These are phyloP conservation scores for Ceryle rudis DNA, from an alignment of 2,797 vertebrate genomes.

Conservation along the genomic window DNA sequence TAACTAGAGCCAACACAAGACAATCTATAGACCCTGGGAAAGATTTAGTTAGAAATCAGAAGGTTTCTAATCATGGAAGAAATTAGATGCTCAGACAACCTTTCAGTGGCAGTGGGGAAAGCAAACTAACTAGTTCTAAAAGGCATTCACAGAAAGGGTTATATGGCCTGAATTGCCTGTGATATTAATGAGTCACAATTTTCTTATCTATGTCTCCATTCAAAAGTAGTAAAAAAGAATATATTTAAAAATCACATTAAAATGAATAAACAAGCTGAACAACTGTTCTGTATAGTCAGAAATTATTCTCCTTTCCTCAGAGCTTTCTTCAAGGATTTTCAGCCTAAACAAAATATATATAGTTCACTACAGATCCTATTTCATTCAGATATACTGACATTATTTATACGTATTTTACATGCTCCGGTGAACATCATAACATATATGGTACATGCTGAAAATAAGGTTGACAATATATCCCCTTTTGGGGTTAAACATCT, in stretches of 20 bases:
- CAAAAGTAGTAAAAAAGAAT: background rate
- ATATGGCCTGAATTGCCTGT: background rate
- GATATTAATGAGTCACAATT: background rate
- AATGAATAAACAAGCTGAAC: background rate
- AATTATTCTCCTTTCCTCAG: background rate
- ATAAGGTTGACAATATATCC: slow-evolving; percentile 34
- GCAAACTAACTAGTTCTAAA: background rate
- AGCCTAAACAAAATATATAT: slow-evolving; percentile 22
- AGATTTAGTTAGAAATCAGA: background rate
- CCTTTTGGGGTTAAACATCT: slow-evolving; percentile 62
- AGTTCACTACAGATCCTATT: slow-evolving; percentile 35
- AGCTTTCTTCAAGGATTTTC: slow-evolving; percentile 28
- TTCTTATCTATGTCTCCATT: background rate
- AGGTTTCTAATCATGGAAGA: background rate
- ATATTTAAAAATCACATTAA: background rate
- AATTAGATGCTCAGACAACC: background rate
- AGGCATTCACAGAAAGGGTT: background rate
- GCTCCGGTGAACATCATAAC: slow-evolving; percentile 56
- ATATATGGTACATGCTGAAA: slow-evolving; percentile 43
- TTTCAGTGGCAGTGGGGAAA: background rate
- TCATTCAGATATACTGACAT: slow-evolving; percentile 34
- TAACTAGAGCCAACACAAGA: background rate
- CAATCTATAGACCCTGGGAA: background rate
- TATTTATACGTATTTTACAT: slow-evolving; percentile 67
- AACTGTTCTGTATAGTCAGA: slow-evolving; percentile 2